Conservation (phyloP, 2,797 vertebrate genomes). For the Malacoraja senta region DNA sequence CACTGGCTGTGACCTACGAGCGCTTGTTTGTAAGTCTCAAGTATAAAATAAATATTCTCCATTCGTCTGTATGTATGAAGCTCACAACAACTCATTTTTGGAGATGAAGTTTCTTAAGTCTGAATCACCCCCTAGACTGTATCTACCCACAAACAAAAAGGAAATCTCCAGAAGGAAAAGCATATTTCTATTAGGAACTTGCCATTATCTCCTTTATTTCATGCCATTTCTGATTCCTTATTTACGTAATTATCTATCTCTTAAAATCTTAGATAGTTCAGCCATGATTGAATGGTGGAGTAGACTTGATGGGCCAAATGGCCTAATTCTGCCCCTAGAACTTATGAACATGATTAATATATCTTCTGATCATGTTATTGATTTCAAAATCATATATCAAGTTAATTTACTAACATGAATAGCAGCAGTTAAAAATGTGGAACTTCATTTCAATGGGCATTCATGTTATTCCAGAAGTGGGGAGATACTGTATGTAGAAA, state of each 20-base stretch:
- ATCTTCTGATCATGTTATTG: not conserved
- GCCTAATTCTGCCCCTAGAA: too few species aligned
- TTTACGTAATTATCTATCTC: not conserved
- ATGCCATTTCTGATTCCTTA: not conserved
- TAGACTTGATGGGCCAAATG: too few species aligned
- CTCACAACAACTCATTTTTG: not conserved
- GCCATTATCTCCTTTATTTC: not conserved
- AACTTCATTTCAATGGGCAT: not conserved
- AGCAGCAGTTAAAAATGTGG: not conserved
- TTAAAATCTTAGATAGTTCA: not conserved
- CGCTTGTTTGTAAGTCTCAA: not conserved
- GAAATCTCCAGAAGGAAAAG: not conserved
- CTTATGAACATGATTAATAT: not conserved
- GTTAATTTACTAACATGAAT: not conserved
- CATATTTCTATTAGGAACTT: not conserved
- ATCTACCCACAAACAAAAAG: too few species aligned
- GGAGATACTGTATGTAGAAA: not conserved
- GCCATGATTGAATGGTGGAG: not conserved
- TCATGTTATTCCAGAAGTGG: not conserved
- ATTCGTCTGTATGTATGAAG: not conserved
- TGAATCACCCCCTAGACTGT: not conserved
- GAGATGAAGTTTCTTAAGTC: not conserved
- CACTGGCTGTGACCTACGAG: not conserved
- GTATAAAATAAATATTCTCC: not conserved
- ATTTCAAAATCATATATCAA: not conserved